Conservation (phyloP, 1,140 invertebrate genomes). For the Rhagoletis zephyria region DNA sequence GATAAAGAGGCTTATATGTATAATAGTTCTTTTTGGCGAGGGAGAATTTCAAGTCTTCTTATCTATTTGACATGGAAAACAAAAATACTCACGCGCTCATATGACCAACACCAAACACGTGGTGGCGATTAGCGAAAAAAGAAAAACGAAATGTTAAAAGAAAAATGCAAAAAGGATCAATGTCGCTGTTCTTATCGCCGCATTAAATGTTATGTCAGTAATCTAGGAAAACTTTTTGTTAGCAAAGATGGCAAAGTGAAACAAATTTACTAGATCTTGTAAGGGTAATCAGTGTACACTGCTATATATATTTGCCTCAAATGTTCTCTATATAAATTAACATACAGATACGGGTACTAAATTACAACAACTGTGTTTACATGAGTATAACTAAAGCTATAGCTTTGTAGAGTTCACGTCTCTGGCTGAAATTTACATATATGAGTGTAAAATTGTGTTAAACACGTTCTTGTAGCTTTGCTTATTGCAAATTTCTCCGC, state of each 20-base stretch:
- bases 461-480: background rate
- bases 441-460: background rate
- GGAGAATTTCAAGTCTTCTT: no score
- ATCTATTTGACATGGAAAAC: no score
- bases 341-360: no score
- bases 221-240: background rate
- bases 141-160: background rate
- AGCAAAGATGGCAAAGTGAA: background rate
- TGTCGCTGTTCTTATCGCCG: conserved; percentile 12
- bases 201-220: conserved; percentile 37
- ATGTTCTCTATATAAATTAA: no score
- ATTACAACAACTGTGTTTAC: background rate
- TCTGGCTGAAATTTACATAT: background rate
- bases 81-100: no score
- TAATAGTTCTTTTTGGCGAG: no score
- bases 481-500: no score
- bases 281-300: background rate
- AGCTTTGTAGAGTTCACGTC: background rate
- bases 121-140: background rate
- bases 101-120: background rate
- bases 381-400: background rate
- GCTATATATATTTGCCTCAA: no score
- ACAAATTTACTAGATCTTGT: background rate
- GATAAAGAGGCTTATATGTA: no score
- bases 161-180: background rate